phyloP scores from a whole-genome alignment of 2,797 vertebrate genomes.

The Ptychadena robeensis region DNA sequence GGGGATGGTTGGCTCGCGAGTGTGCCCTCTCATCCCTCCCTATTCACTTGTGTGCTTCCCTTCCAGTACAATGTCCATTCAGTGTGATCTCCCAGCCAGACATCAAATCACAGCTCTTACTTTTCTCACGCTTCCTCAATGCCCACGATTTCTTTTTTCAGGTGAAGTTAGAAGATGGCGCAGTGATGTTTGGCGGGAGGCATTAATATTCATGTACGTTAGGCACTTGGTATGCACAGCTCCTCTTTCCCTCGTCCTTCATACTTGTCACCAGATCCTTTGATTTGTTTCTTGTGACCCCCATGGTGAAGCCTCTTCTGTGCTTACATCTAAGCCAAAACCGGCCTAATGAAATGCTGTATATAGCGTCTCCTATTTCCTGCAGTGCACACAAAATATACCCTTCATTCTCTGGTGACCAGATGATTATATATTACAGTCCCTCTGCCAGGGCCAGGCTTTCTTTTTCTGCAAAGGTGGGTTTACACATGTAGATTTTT shows the following conservation, averaged over 20 bases:
- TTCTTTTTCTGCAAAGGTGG: too few species aligned
- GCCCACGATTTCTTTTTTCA: neutral
- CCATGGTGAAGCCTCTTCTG: neutral
- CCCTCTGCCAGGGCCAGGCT: too few species aligned
- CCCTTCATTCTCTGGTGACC: neutral
- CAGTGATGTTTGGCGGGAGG: neutral
- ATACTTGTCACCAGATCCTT: slow-evolving; percentile 1
- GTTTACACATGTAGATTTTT: too few species aligned
- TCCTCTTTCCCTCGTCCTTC: neutral
- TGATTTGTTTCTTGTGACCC: neutral
- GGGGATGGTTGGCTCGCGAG: slow-evolving; percentile 10
- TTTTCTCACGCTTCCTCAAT: slow-evolving; percentile 42
- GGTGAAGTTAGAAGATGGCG: neutral
- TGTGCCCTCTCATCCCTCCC: neutral
- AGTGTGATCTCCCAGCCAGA: neutral
- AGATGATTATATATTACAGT: too few species aligned
- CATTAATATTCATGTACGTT: slow-evolving; percentile 38
- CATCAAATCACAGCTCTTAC: neutral
- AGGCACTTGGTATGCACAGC: slow-evolving; percentile 34
- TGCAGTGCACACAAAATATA: neutral
- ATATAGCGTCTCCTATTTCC: neutral
- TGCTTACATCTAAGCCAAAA: neutral
- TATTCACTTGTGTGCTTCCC: slow-evolving; percentile 19
- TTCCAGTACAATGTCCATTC: slow-evolving; percentile 39
- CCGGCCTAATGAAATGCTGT: neutral